Percentiles rank a stretch among this genome's conserved stretches.
phyloP scores from a whole-genome alignment of 2,797 vertebrate genomes.

The Rhynchonycteris naso region DNA sequence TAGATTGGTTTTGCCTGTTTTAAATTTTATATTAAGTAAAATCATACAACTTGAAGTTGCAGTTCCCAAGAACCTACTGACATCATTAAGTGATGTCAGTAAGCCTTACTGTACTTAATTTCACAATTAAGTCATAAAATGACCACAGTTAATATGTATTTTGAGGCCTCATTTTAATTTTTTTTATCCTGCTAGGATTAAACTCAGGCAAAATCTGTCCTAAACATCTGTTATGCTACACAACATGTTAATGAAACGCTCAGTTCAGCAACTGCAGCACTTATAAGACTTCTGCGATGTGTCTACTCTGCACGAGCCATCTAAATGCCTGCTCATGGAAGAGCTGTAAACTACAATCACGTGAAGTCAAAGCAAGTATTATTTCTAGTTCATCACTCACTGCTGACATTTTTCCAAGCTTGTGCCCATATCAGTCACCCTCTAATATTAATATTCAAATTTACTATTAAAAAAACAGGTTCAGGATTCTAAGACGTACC shows the following conservation, averaged over 20 bases:
- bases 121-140: not conserved
- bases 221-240: not conserved
- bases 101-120: not conserved
- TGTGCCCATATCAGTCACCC: not conserved
- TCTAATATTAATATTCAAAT: conserved; percentile 1
- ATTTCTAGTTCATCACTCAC: not conserved
- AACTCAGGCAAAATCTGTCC: not conserved
- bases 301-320: not conserved
- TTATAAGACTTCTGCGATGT: not conserved
- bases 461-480: conserved; percentile 30
- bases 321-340: not conserved
- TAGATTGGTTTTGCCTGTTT: not conserved
- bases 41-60: not conserved
- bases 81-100: not conserved
- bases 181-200: conserved; percentile 44
- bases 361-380: not conserved
- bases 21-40: not conserved
- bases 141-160: not conserved
- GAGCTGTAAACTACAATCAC: not conserved
- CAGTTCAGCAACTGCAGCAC: not conserved
- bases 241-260: not conserved
- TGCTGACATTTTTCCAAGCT: conserved; percentile 4
- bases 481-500: conserved; percentile 6
- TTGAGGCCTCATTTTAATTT: not conserved
- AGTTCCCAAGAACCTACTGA: not conserved